Evolutionary conservation across 2,888 invertebrate genomes (phyloP).

Genomic region (Andrena camellia): DNA sequence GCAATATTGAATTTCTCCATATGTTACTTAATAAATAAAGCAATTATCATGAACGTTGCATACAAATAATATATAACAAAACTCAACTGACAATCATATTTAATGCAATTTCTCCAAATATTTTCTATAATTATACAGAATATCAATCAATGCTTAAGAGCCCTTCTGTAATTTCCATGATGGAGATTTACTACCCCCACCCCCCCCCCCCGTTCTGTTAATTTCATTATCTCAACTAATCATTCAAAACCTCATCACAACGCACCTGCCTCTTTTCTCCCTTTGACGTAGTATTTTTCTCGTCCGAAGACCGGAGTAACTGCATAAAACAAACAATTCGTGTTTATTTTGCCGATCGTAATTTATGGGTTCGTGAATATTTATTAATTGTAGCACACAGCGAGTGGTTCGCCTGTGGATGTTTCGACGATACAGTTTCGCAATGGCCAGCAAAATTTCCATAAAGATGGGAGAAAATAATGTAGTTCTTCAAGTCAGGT

Average conservation of each 20-base stretch:
- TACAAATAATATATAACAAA: no score
- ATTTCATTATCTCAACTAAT: slow-evolving; percentile 11
- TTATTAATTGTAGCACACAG: slow-evolving; percentile 43
- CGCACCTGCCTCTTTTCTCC: not conserved
- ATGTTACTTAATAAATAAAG: no score
- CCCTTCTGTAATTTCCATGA: not conserved
- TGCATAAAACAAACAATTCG: slow-evolving; percentile 31
- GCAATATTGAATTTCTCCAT: no score
- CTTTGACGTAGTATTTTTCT: not conserved
- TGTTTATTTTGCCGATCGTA: slow-evolving; percentile 40
- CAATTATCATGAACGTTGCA: no score
- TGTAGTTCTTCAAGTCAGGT: no score
- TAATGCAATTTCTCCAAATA: no score
- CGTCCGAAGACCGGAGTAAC: slow-evolving; percentile 10
- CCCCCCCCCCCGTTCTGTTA: not conserved
- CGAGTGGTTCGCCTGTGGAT: not conserved
- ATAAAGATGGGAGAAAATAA: not conserved
- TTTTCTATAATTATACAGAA: not conserved
- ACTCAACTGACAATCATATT: no score
- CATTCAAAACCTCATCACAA: slow-evolving; percentile 15
- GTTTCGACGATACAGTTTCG: not conserved
- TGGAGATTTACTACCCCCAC: not conserved
- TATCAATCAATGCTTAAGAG: not conserved
- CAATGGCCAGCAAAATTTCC: not conserved
- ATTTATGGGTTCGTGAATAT: slow-evolving; percentile 55